These are phyloP conservation scores for Myrmecophaga tridactyla DNA, from an alignment of 2,113 vertebrate species.

Conservation along the genomic window DNA sequence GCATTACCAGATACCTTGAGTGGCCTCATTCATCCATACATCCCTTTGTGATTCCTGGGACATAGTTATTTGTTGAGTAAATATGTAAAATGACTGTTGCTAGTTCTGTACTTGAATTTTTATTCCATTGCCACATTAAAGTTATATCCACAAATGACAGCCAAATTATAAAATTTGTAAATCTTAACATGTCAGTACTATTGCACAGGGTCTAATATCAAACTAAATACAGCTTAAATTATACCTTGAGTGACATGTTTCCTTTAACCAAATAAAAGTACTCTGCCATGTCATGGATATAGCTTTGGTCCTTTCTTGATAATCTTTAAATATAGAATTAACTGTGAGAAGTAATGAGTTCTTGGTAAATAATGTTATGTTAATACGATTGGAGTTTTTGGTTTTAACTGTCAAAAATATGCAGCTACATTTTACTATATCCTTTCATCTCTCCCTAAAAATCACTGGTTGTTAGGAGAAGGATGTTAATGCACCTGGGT, in stretches of 20 bases:
- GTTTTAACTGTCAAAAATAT: conserved; percentile 25
- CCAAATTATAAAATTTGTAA: neutral
- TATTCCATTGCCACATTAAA: neutral
- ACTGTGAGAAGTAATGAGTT: neutral
- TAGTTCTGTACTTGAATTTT: neutral
- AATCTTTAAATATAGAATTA: neutral
- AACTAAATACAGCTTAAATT: neutral
- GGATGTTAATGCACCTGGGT: neutral
- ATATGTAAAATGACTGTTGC: neutral
- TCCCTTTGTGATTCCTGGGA: neutral
- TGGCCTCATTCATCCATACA: neutral
- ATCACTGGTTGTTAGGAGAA: neutral
- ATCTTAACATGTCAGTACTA: neutral
- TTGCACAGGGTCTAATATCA: neutral
- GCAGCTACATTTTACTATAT: neutral
- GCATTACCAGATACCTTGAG: accelerated
- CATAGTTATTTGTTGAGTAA: neutral
- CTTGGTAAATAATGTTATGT: neutral
- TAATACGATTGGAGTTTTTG: conserved; percentile 5
- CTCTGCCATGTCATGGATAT: neutral
- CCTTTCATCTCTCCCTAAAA: neutral
- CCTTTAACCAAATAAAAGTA: neutral
- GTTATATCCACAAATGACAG: neutral
- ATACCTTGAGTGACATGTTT: neutral
- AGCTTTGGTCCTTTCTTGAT: neutral